Percentiles rank a stretch among this genome's conserved stretches.
Conservation (phyloP, 2,888 invertebrate species). For the Myopa tessellatipennis region DNA sequence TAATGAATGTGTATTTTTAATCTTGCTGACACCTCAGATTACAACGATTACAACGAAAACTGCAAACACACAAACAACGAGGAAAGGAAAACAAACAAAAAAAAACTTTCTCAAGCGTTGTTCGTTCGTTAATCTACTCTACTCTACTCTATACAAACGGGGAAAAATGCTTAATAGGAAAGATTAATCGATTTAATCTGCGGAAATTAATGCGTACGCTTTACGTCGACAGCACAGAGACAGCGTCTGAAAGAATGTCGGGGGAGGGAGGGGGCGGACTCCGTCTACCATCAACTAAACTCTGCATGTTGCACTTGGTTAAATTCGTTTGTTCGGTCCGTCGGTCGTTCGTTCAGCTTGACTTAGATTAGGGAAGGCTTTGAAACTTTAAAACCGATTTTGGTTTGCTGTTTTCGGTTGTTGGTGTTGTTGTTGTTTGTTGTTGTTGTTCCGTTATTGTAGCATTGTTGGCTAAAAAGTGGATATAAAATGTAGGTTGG, state of each 20-base stretch:
- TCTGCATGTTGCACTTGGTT: neutral
- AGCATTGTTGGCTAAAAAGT: conserved; percentile 12
- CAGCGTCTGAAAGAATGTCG: neutral
- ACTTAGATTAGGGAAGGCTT: neutral
- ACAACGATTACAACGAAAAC: neutral
- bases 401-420: neutral
- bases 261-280: neutral
- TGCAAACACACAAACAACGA: neutral
- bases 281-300: neutral
- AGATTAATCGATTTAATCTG: conserved; percentile 20
- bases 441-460: neutral
- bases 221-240: neutral
- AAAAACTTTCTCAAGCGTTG: neutral
- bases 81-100: neutral
- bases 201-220: conserved; percentile 11
- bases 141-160: neutral
- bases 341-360: neutral
- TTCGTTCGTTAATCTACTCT: neutral
- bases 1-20: neutral
- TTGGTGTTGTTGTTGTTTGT: neutral
- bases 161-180: neutral
- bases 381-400: neutral
- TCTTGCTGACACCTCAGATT: conserved; percentile 5
- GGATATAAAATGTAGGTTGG: conserved; percentile 18
- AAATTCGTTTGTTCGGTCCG: neutral